These are phyloP conservation scores for Asbolus verrucosus DNA, from an alignment of 1,140 invertebrate genomes.

Conservation along the genomic window DNA sequence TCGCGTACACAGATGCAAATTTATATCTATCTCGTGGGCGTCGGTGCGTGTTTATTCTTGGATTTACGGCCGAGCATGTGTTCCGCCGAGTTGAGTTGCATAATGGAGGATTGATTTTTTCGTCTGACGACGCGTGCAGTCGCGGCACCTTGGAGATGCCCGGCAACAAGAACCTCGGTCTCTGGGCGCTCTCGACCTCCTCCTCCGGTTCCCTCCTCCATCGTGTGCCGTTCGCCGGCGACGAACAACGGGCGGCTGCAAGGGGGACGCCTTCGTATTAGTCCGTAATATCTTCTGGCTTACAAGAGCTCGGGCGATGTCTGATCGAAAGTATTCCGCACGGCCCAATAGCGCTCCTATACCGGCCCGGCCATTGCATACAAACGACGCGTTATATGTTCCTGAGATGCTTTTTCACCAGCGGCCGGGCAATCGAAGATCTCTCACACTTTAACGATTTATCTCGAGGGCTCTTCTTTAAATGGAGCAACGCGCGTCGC, in stretches of 20 bases:
- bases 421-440: constrained; percentile 15
- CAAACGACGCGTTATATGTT: constrained; percentile 52
- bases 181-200: constrained; percentile 9
- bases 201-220: constrained; percentile 21
- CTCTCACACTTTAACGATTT: constrained; percentile 39
- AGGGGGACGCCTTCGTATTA: constrained; percentile 43
- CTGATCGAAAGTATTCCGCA: constrained; percentile 55
- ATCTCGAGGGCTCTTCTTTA: constrained; percentile 34
- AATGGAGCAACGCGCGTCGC: constrained; percentile 16
- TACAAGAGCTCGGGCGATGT: constrained; percentile 50
- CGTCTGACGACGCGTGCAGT: constrained; percentile 5
- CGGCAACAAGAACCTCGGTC: constrained; percentile 21
- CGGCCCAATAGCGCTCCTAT: constrained; percentile 51
- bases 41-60: constrained; percentile 48
- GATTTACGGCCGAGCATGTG: constrained; percentile 42
- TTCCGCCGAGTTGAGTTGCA: constrained; percentile 36
- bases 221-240: constrained; percentile 27
- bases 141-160: constrained; percentile 22
- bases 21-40: constrained; percentile 47
- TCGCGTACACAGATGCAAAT: constrained; percentile 44
- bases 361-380: constrained; percentile 50
- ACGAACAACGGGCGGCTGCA: constrained; percentile 13
- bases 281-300: constrained; percentile 49
- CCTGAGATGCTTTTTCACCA: constrained; percentile 16
- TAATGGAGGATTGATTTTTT: constrained; percentile 39